These are phyloP conservation scores for Xyrauchen texanus DNA, from an alignment of 2,113 vertebrate species.

Conservation along the genomic window DNA sequence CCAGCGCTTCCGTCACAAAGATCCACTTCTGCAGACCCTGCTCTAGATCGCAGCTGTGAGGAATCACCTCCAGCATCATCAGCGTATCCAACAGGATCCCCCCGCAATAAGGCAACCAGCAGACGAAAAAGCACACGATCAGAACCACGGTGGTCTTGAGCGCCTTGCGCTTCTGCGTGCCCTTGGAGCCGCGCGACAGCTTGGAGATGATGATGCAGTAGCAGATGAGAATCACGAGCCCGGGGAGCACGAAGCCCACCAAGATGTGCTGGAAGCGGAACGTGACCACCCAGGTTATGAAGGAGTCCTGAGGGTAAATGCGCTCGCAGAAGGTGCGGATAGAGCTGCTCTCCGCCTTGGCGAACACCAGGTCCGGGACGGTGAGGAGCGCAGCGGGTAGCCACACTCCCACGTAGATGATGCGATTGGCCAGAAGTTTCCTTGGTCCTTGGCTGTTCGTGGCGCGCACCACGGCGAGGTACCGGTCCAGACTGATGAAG, in stretches of 20 bases:
- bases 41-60: conserved; percentile 82
- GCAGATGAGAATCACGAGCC: conserved; percentile 89
- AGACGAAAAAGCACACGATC: conserved; percentile 92
- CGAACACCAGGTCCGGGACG: conserved; percentile 90
- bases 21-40: conserved; percentile 83
- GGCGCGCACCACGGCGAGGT: conserved; percentile 93
- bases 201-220: conserved; percentile 95
- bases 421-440: conserved; percentile 86
- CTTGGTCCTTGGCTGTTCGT: conserved; percentile 88
- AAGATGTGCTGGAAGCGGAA: conserved; percentile 92
- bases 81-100: conserved; percentile 90
- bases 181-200: conserved; percentile 88
- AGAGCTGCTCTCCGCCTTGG: conserved; percentile 67
- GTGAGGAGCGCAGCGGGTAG: conserved; percentile 86
- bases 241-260: conserved; percentile 91
- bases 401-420: conserved; percentile 89
- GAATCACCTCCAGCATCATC: conserved; percentile 82
- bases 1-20: conserved; percentile 88
- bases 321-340: conserved; percentile 81
- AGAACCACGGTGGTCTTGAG: conserved; percentile 93
- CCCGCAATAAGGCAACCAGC: conserved; percentile 92
- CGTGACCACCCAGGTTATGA: conserved; percentile 78
- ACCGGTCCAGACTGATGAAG: conserved; percentile 96
- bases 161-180: conserved; percentile 92
- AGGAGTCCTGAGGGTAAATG: conserved; percentile 77